Evolutionary conservation across 2,888 invertebrate genomes (phyloP).

Genomic region (Zaprionus obscuricornis): DNA sequence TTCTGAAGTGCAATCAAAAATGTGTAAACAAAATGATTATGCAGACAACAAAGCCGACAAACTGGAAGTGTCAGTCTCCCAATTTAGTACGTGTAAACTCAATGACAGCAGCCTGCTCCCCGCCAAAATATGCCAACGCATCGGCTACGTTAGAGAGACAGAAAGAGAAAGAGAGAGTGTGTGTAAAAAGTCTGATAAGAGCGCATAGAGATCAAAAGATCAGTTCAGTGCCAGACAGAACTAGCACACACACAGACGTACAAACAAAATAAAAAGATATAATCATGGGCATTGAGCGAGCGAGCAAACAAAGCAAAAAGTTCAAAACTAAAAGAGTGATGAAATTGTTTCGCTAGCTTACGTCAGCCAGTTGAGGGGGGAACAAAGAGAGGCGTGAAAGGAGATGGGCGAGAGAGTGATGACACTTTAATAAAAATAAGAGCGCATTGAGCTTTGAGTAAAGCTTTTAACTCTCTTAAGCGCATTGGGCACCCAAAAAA

Average conservation of each 20-base stretch:
- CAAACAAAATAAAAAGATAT: conserved; percentile 13
- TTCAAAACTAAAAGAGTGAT: conserved; percentile 34
- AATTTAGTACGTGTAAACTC: too few relatives aligned
- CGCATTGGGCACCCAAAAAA: conserved; percentile 3
- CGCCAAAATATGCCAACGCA: conserved; percentile 19
- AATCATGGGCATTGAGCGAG: too few relatives aligned
- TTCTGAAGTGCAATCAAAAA: conserved; percentile 16
- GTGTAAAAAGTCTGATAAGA: conserved; percentile 33
- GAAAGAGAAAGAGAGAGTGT: not conserved
- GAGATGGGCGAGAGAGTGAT: not conserved
- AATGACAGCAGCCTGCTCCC: too few relatives aligned
- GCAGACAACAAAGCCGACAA: conserved; percentile 62
- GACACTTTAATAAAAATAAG: not conserved
- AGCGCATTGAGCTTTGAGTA: conserved; percentile 11
- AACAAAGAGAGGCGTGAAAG: not conserved
- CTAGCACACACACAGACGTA: conserved; percentile 23
- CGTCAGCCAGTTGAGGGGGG: conserved; percentile 34
- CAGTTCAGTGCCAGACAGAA: conserved; percentile 9
- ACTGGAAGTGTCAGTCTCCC: conserved; percentile 20
- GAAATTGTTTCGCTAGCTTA: conserved; percentile 38
- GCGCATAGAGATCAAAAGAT: conserved; percentile 20
- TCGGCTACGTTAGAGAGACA: conserved; percentile 21
- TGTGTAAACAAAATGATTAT: conserved; percentile 74
- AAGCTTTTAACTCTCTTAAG: conserved; percentile 35
- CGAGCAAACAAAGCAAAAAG: too few relatives aligned